Percentiles rank a stretch among this genome's conserved stretches.
Conservation (phyloP, 2,797 vertebrate genomes). For the Pogoniulus pusillus region DNA sequence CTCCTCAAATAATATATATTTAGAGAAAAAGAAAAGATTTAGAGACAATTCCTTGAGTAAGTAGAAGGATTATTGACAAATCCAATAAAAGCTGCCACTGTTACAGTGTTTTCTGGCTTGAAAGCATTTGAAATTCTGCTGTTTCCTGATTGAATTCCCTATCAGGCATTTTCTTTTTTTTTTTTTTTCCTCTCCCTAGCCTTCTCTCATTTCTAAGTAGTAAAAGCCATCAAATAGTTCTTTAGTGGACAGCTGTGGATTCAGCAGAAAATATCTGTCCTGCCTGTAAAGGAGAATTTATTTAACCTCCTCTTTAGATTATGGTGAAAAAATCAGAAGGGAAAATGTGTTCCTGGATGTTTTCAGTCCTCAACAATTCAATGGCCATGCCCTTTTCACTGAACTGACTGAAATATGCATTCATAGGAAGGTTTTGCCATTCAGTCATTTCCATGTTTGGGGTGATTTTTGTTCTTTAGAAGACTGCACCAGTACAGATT, state of each 20-base stretch:
- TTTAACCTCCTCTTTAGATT: constrained; percentile 30
- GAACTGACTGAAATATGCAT: background rate
- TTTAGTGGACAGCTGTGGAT: background rate
- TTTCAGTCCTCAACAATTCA: constrained; percentile 43
- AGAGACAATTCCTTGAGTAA: background rate
- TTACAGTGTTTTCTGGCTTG: background rate
- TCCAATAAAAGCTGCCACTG: background rate
- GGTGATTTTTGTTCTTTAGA: background rate
- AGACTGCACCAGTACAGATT: too few species aligned
- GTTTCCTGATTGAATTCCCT: background rate
- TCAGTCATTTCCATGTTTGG: background rate
- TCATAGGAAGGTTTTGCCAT: background rate
- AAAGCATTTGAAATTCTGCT: background rate
- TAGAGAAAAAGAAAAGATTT: constrained; percentile 12
- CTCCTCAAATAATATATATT: background rate
- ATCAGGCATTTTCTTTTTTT: background rate
- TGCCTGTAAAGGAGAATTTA: constrained; percentile 9
- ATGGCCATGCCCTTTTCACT: background rate
- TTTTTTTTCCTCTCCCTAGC: too few species aligned
- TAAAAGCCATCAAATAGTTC: constrained; percentile 32
- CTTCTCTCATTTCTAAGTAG: background rate
- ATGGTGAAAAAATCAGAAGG: constrained; percentile 5
- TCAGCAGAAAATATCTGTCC: constrained; percentile 48
- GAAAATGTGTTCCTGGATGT: constrained; percentile 21
- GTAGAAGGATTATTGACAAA: constrained; percentile 19